Evolutionary conservation across 2,888 invertebrate species (phyloP).

Genomic region (Sympetrum striolatum): DNA sequence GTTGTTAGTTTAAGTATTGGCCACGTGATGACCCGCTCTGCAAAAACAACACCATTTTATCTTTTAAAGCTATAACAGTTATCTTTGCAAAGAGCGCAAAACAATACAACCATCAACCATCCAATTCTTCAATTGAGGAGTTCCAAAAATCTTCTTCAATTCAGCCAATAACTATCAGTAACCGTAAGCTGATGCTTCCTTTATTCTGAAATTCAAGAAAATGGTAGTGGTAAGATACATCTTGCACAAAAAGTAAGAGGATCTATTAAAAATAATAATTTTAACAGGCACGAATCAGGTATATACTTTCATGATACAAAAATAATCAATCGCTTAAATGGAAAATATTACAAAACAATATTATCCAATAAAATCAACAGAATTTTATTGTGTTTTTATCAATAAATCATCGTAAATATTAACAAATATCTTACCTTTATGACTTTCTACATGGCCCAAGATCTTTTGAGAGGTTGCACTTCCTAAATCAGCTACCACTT

Average conservation of each 20-base stretch:
- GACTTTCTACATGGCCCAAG: background rate
- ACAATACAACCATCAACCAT: background rate
- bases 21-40: background rate
- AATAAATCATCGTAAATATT: background rate
- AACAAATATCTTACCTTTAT: background rate
- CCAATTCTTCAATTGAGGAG: background rate
- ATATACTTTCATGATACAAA: too few relatives aligned
- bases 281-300: too few relatives aligned
- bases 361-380: too few relatives aligned
- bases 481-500: background rate
- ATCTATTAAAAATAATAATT: too few relatives aligned
- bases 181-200: background rate
- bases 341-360: too few relatives aligned
- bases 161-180: background rate
- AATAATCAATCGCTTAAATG: too few relatives aligned
- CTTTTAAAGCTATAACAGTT: background rate
- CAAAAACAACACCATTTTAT: background rate
- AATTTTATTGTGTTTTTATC: too few relatives aligned
- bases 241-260: too few relatives aligned
- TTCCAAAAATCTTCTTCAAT: background rate
- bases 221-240: background rate
- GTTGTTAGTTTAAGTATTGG: slow-evolving; percentile 12
- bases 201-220: background rate
- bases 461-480: background rate
- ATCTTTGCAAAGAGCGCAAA: background rate